phyloP scores from a whole-genome alignment of 1,140 invertebrate species.

The Eufriesea mexicana region DNA sequence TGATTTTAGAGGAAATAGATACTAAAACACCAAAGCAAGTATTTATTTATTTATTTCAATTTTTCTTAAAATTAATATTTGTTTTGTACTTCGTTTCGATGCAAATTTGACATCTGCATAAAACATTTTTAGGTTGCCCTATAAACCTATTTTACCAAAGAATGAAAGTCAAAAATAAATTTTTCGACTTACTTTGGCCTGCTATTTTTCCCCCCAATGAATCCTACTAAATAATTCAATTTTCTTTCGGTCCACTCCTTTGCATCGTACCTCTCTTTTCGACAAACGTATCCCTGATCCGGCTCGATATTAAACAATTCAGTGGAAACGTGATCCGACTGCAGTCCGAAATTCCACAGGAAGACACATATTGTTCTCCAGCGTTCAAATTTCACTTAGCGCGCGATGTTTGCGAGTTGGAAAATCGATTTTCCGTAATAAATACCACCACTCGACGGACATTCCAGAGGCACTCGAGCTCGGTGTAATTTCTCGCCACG shows the following conservation, averaged over 20 bases:
- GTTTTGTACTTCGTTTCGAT: not conserved
- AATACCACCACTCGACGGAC: constrained; percentile 47
- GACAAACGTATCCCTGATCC: not conserved
- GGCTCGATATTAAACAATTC: not conserved
- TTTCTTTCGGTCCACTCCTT: too few species aligned
- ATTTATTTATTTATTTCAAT: not conserved
- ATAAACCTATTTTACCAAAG: too few species aligned
- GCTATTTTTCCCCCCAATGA: too few species aligned
- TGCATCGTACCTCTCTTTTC: not conserved
- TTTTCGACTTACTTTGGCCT: too few species aligned
- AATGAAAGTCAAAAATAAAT: too few species aligned
- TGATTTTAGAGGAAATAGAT: too few species aligned
- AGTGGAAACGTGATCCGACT: not conserved
- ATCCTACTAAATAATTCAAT: too few species aligned
- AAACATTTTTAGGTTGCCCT: not conserved
- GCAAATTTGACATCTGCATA: not conserved
- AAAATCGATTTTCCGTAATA: constrained; percentile 65
- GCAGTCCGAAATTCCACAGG: not conserved
- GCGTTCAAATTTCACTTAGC: constrained; percentile 21
- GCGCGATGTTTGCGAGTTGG: not conserved
- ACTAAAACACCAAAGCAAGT: too few species aligned
- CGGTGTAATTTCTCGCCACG: constrained; percentile 65
- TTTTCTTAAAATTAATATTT: not conserved
- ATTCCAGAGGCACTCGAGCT: constrained; percentile 36
- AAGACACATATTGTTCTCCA: constrained; percentile 2